Evolutionary conservation across 2,888 invertebrate genomes (phyloP).

Genomic region (Teinopalpus imperialis): DNA sequence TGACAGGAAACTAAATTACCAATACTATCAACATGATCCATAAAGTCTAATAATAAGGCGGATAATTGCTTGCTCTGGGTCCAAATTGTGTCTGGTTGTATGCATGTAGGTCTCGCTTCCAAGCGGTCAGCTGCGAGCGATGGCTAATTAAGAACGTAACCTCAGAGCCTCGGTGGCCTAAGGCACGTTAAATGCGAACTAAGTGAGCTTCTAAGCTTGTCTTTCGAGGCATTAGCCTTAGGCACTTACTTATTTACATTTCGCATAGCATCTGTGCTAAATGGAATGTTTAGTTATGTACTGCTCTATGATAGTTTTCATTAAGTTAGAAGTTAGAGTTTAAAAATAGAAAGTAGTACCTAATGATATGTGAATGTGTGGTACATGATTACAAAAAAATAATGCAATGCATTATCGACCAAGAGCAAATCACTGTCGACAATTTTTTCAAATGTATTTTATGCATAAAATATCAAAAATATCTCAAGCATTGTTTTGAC

Average conservation of each 20-base stretch:
- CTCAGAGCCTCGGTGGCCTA: slow-evolving; percentile 58
- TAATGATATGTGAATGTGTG: no score
- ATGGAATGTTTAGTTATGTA: slow-evolving; percentile 5
- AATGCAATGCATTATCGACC: no score
- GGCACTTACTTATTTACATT: slow-evolving; percentile 42
- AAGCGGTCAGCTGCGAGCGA: slow-evolving; percentile 73
- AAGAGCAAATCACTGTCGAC: no score
- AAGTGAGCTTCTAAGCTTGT: slow-evolving; percentile 64
- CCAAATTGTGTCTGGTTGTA: slow-evolving; percentile 32
- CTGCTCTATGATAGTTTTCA: no score
- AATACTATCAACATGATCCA: slow-evolving; percentile 1
- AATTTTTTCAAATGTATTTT: no score
- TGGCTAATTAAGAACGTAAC: slow-evolving; percentile 77
- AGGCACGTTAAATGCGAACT: slow-evolving; percentile 68
- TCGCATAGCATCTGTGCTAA: slow-evolving; percentile 33
- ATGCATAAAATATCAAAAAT: no score
- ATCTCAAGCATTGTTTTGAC: no score
- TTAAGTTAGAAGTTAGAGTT: no score
- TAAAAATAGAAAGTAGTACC: no score
- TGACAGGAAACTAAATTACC: slow-evolving; percentile 5
- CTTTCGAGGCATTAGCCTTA: slow-evolving; percentile 51
- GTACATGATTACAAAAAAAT: no score
- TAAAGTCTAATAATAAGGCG: slow-evolving; percentile 24
- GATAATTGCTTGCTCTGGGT: not conserved
- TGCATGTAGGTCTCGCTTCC: slow-evolving; percentile 57